Evolutionary conservation across 1,140 invertebrate genomes (phyloP).

Genomic region (Magallana angulata): DNA sequence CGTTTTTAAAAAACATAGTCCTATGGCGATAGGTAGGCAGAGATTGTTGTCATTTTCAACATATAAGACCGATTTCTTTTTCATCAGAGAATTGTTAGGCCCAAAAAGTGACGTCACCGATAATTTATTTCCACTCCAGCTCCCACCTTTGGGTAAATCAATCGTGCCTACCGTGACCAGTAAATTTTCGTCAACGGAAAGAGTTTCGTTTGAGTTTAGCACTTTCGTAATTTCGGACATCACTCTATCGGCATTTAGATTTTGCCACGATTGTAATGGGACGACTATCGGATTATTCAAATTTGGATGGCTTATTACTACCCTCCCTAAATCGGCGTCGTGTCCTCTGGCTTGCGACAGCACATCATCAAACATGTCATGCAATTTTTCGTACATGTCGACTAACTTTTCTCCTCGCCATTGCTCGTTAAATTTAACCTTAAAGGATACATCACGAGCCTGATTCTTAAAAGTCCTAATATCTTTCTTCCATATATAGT

Average conservation of each 20-base stretch:
- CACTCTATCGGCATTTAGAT: slow-evolving; percentile 36
- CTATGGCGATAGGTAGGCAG: slow-evolving; percentile 37
- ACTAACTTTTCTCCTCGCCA: too few species aligned
- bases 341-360: too few species aligned
- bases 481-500: too few species aligned
- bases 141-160: slow-evolving; percentile 3
- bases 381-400: too few species aligned
- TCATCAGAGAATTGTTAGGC: slow-evolving; percentile 20
- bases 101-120: slow-evolving; percentile 35
- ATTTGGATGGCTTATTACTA: too few species aligned
- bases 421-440: too few species aligned
- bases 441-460: too few species aligned
- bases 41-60: slow-evolving; percentile 33
- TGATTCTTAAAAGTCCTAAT: too few species aligned
- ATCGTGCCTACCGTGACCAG: slow-evolving; percentile 40
- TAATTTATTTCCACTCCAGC: slow-evolving; percentile 21
- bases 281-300: slow-evolving; percentile 39
- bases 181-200: slow-evolving; percentile 37
- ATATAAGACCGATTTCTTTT: slow-evolving; percentile 19
- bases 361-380: too few species aligned
- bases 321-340: too few species aligned
- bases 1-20: not conserved
- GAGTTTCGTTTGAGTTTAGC: slow-evolving; percentile 38
- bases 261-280: slow-evolving; percentile 31
- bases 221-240: slow-evolving; percentile 42